These are phyloP conservation scores for Rhopalosiphum padi DNA, from an alignment of 1,140 invertebrate genomes.

Conservation along the genomic window DNA sequence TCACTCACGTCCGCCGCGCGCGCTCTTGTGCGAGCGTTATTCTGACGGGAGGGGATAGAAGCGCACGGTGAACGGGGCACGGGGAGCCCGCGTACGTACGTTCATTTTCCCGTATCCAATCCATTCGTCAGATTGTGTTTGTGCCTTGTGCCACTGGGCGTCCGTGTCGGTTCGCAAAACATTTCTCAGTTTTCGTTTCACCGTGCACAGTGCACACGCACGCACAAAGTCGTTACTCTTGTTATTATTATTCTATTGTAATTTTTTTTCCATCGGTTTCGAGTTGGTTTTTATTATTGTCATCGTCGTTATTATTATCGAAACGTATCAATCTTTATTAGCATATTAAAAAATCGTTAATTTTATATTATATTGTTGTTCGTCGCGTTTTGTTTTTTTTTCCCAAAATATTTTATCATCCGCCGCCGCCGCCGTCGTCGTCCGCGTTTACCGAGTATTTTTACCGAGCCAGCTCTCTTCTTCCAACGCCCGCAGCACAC, in stretches of 20 bases:
- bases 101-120: slow-evolving; percentile 42
- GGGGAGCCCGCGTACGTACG: slow-evolving; percentile 26
- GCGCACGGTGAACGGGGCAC: not conserved
- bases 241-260: slow-evolving; percentile 2
- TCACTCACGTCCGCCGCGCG: not conserved
- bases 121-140: slow-evolving; percentile 56
- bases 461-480: not conserved
- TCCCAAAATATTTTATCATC: not conserved
- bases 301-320: not conserved
- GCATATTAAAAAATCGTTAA: not conserved
- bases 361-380: not conserved
- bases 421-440: not conserved
- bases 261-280: not conserved
- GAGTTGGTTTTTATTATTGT: not conserved
- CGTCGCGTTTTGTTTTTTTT: not conserved
- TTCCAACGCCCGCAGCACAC: not conserved
- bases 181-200: slow-evolving; percentile 42
- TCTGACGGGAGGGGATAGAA: not conserved
- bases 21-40: not conserved
- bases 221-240: not conserved
- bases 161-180: not conserved
- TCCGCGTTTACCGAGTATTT: not conserved
- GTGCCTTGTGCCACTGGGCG: slow-evolving; percentile 55
- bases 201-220: not conserved
- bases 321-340: not conserved